Base-by-base conservation (phyloP, 2,113 vertebrate genomes). In the Syngnathus typhle region DNA sequence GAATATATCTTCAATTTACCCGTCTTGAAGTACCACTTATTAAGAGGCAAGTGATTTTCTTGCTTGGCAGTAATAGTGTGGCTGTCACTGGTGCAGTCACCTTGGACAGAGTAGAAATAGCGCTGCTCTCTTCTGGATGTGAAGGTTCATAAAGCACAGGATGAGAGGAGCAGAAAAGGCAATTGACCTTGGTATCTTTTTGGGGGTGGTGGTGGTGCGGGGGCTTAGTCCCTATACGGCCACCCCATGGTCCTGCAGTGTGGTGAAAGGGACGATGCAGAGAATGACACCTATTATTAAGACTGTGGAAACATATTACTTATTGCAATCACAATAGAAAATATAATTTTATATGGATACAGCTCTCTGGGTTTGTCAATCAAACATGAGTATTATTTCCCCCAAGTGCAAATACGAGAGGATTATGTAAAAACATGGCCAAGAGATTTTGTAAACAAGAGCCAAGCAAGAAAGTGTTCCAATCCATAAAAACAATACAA, bases 51-150 rank as follows among this genome's bases (percentile, higher is more conserved):
- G 55, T 63, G 58, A 69, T 54, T 9, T 6, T 72, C 52, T 58
- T 65, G 60, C 36, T 4, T 38, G 70, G 19, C 62, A 64, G 71
- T 51, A 54, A 61, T 76, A 68, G 64, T 21, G 71, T 55, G 60
- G 67, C 60, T 78, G 69, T 74, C 43, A n/a, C 78, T 71, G 55
- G 37, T 62, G 76, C 87, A 87, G 85, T 96, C 93, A 93, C 93
- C 92, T 95, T 94, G 93, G 91, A 91, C 85, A 88, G 83, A 89
- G 91, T 89, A 92, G 90, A 93, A 94, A 92, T 91, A 92, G 91
- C 79, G 73, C 73, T 79, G 83, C 81, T 71, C 83, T 76, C 85
- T 65, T 90, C 89, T 78, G 85, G 88, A 86, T 88, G 91, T 85
- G 83, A 88, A 88, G 82, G 82, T 85, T 89, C 85, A 91, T 88